Base-by-base conservation (phyloP, 1,140 invertebrate species). In the Neuroterus valhalla region DNA sequence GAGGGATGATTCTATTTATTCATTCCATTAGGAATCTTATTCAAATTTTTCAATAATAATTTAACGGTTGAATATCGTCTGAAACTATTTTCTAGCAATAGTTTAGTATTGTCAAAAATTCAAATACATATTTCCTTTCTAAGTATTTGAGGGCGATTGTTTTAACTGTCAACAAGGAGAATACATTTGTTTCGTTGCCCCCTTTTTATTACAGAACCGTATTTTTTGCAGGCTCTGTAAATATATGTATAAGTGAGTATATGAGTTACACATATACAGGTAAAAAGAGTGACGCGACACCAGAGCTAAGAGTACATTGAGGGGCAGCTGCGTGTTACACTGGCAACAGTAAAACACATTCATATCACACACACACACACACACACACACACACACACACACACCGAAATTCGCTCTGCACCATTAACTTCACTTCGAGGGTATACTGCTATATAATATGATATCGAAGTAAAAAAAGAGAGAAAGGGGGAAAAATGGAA, bases 311-410 rank as follows among this genome's bases (percentile, higher is more conserved):
- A 75, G 77, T 75, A 75, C 72, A 70, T 73, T 52, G 72, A 76
- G 71, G 74, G 75, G 75, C 78, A 77, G 78, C 78, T 80, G 78
- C 75, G 70, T 75, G 75, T 75, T 72, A 66, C 52, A 75, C 74
- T 78, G 68, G 77, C 77, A 77, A 79, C 78, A 79, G 72, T 79
- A 75, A 38, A 38, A 38, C 10, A 38, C 31, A 38, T 38, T 8
- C 1, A 38, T 38, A 38, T 38, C 10, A 38, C 31, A 38, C 31
- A 38, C 31, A 38, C 31, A 38, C 8, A 38, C 1, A 38, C 31
- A 38, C 8, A 38, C 1, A 38, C 31, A 38, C 8, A 38, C 1
- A n/a, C 10, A 38, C 31, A 38, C 31, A 38, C 31, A 38, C 31
- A 38, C 8, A 38, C 1, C 10, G 10, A 38, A 38, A 38, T 38